phyloP scores from a whole-genome alignment of 2,888 invertebrate species.

The Fragum fragum region DNA sequence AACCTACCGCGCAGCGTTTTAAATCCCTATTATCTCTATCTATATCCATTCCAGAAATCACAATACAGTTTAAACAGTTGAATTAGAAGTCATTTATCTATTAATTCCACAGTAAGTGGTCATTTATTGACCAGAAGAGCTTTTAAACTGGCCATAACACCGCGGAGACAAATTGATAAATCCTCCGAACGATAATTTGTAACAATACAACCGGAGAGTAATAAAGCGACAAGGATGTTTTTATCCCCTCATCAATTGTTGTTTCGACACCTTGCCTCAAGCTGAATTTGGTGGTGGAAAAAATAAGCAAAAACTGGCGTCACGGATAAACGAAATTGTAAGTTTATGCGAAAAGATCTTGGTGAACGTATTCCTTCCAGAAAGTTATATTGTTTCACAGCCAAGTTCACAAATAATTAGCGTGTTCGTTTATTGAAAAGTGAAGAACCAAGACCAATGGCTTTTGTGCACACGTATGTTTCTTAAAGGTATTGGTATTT shows the following conservation, averaged over 20 bases:
- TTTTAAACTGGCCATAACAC: slow-evolving; percentile 4
- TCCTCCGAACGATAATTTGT: slow-evolving; percentile 8
- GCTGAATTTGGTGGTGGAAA: background rate
- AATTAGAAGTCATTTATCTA: background rate
- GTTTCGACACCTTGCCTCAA: slow-evolving; percentile 24
- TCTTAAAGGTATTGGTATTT: too few species aligned
- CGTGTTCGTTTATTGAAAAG: too few species aligned
- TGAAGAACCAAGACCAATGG: too few species aligned
- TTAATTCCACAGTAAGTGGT: background rate
- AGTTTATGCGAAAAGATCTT: background rate
- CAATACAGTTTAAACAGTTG: slow-evolving; percentile 12
- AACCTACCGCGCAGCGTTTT: background rate
- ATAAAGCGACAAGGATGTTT: slow-evolving; percentile 1
- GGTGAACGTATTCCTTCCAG: too few species aligned
- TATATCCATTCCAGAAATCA: background rate
- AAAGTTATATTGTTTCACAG: too few species aligned
- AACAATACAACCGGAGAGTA: slow-evolving; percentile 4
- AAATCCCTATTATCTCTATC: background rate
- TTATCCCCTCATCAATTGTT: slow-evolving; percentile 15
- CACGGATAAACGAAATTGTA: background rate
- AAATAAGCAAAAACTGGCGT: background rate
- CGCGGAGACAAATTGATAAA: slow-evolving; percentile 14
- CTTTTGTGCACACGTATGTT: too few species aligned
- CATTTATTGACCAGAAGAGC: slow-evolving; percentile 1
- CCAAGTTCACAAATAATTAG: too few species aligned